Evolutionary conservation across 2,888 invertebrate species (phyloP).

Genomic region (Ormyrus thymus): DNA sequence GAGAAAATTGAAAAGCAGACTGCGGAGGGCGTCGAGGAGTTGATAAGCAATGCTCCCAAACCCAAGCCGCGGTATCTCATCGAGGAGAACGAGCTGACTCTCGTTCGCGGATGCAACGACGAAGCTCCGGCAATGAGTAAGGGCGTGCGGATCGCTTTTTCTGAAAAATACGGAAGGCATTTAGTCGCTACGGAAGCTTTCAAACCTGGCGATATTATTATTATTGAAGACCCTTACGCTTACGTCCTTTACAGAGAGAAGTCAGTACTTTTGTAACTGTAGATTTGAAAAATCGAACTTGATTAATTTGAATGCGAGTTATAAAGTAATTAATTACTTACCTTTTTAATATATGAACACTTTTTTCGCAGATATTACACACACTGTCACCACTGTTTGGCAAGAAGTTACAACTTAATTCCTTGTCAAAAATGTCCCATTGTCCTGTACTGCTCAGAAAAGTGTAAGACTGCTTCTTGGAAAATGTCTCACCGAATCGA

Average conservation of each 20-base stretch:
- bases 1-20: neutral
- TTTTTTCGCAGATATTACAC: constrained; percentile 68
- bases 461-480: constrained; percentile 67
- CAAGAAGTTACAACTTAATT: constrained; percentile 69
- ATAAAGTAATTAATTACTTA: too few species aligned
- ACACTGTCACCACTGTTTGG: constrained; percentile 71
- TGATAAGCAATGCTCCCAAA: constrained; percentile 11
- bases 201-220: constrained; percentile 69
- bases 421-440: constrained; percentile 71
- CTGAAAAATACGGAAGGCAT: constrained; percentile 70
- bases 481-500: constrained; percentile 67
- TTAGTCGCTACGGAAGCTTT: constrained; percentile 68
- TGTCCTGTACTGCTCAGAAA: constrained; percentile 70
- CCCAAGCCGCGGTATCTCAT: constrained; percentile 26
- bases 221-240: constrained; percentile 69
- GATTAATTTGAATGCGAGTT: too few species aligned
- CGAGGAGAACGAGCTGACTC: constrained; percentile 23
- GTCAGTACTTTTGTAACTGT: constrained; percentile 58
- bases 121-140: constrained; percentile 68
- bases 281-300: too few species aligned
- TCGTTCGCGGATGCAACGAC: constrained; percentile 57
- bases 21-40: constrained; percentile 3
- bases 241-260: constrained; percentile 69
- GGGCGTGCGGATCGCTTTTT: constrained; percentile 66
- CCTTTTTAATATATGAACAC: too few species aligned